phyloP scores from a whole-genome alignment of 2,113 vertebrate species.

The Gopherus flavomarginatus region DNA sequence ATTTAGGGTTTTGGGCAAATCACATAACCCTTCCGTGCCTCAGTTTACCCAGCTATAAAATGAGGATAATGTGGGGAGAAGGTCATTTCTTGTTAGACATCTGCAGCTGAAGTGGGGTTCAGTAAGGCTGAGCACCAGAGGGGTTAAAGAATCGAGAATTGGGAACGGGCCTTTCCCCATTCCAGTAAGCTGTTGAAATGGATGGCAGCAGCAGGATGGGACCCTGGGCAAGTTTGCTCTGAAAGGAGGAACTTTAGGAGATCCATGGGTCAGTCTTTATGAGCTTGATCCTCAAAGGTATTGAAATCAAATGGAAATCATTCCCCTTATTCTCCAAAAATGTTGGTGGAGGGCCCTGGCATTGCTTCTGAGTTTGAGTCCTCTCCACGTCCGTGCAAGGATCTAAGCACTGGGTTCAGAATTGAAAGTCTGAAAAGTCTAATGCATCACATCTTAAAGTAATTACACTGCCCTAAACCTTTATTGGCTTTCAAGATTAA shows the following conservation, averaged over 20 bases:
- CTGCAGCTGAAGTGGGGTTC: background rate
- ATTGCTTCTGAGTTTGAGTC: background rate
- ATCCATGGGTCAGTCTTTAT: background rate
- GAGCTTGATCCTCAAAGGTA: background rate
- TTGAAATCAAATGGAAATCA: background rate
- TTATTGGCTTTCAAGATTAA: slow-evolving; percentile 35
- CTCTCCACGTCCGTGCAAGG: background rate
- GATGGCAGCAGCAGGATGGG: background rate
- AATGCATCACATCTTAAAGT: background rate
- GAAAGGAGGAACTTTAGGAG: background rate
- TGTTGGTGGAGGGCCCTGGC: no score
- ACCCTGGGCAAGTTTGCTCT: background rate
- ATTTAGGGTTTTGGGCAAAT: background rate
- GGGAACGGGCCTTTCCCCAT: background rate
- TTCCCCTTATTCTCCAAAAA: rapidly evolving
- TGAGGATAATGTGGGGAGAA: background rate
- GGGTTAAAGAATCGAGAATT: background rate
- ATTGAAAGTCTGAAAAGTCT: background rate
- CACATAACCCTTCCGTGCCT: background rate
- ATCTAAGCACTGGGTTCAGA: background rate
- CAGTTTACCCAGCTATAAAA: background rate
- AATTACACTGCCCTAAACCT: slow-evolving; percentile 17
- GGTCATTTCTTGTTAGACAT: background rate
- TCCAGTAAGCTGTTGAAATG: background rate
- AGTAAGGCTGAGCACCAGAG: background rate